Percentiles rank a stretch among this genome's conserved stretches.
These are phyloP conservation scores for Brachionus calyciflorus DNA, from an alignment of 1,140 invertebrate species.

Conservation along the genomic window DNA sequence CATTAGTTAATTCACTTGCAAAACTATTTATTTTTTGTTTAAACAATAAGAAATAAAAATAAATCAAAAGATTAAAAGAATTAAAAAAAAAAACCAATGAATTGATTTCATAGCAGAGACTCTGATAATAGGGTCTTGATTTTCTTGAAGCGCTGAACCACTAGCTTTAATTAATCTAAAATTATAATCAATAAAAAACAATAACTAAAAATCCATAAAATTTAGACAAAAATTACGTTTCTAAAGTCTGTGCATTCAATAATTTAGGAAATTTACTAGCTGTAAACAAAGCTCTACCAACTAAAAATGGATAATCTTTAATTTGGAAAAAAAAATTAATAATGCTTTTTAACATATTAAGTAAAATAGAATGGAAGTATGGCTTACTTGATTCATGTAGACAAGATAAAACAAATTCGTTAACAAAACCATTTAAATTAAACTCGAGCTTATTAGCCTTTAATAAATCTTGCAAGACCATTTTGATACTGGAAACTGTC, in stretches of 20 bases:
- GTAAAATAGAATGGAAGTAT: too few relatives aligned
- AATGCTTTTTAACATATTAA: constrained; percentile 1
- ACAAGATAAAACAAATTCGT: constrained; percentile 62
- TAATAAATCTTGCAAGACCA: constrained; percentile 65
- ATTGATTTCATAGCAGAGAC: constrained; percentile 56
- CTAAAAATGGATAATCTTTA: constrained; percentile 67
- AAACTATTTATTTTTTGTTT: too few relatives aligned
- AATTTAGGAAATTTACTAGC: constrained; percentile 68
- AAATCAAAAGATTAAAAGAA: too few relatives aligned
- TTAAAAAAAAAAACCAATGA: too few relatives aligned
- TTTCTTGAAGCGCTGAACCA: constrained; percentile 63
- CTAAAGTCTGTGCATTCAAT: constrained; percentile 65
- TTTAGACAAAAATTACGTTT: constrained; percentile 53
- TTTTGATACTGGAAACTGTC: constrained; percentile 66
- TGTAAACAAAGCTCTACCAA: constrained; percentile 71
- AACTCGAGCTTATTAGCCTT: constrained; percentile 65
- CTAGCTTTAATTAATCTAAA: constrained; percentile 65
- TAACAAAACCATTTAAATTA: constrained; percentile 69
- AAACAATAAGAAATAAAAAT: too few relatives aligned
- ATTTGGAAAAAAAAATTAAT: constrained; percentile 35
- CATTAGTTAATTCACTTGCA: background rate
- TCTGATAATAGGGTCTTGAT: constrained; percentile 58
- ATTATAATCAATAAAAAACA: background rate
- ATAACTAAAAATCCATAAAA: background rate
- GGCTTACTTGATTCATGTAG: constrained; percentile 56